Conservation (phyloP, 1,140 invertebrate species). For the Drosophila mauritiana region DNA sequence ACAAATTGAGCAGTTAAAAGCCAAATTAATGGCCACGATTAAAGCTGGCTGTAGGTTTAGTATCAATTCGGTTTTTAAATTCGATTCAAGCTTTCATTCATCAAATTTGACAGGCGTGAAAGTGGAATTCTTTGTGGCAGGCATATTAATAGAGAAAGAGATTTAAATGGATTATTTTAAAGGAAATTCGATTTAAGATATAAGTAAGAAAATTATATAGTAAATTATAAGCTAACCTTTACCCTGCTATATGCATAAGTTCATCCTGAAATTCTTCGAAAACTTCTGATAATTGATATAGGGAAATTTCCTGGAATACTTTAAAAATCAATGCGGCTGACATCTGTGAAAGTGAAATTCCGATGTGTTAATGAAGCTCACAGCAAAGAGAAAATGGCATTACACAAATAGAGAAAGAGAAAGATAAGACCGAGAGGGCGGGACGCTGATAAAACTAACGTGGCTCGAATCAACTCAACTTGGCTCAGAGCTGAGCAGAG, state of each 20-base stretch:
- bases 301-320: not conserved
- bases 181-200: too few relatives aligned
- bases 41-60: slow-evolving; percentile 35
- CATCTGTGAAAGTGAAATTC: slow-evolving; percentile 70
- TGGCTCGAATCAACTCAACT: slow-evolving; percentile 33
- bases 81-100: slow-evolving; percentile 45
- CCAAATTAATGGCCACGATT: slow-evolving; percentile 56
- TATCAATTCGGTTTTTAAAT: slow-evolving; percentile 32
- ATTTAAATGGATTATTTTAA: not conserved
- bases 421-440: slow-evolving; percentile 36
- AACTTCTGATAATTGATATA: not conserved
- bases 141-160: slow-evolving; percentile 19
- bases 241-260: too few relatives aligned
- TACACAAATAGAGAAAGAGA: slow-evolving; percentile 53
- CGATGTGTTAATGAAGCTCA: slow-evolving; percentile 52
- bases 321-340: slow-evolving; percentile 43
- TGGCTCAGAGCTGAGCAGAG: slow-evolving; percentile 40
- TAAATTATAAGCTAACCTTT: too few relatives aligned
- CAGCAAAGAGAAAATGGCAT: slow-evolving; percentile 63
- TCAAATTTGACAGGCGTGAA: slow-evolving; percentile 45
- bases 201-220: too few relatives aligned
- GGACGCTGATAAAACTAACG: slow-evolving; percentile 52
- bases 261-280: not conserved
- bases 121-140: slow-evolving; percentile 59
- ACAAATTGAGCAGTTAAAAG: slow-evolving; percentile 50